Evolutionary conservation across 2,888 invertebrate species (phyloP), one percentile per base, ranked within the genome.

Genomic region (Troilus luridus): DNA sequence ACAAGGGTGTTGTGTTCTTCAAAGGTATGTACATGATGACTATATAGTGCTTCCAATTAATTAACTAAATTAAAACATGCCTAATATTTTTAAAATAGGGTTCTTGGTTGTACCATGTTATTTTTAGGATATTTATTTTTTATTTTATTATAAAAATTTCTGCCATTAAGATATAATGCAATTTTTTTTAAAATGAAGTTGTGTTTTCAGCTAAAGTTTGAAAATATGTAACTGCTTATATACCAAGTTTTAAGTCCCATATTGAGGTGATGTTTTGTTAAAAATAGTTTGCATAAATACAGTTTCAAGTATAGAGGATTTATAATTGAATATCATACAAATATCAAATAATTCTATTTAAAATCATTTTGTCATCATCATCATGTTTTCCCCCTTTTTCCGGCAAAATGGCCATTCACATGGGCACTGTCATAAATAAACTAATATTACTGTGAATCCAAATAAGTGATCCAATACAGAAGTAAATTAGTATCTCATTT

Each of bases 1-100:
- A 98, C 92, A 97, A 97, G 94, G 99, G 98, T 58, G 95, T 97
- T 91, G 98, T 98, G 91, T 96, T 97, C 94, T 97, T 99, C 95
- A 98, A 98, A 96, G 98, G 98, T 98, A 94, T 89, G 64, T 27
- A 19, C 59, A 10, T 59, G 7, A 10, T 1, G 14, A 1, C 14
- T 19, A 6, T 19, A 6, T 9, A 1, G 14, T 14, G 12, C 0
- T 88, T 41, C 7, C 24, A 27, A 27, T 17, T 60, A 27, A 88
- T 88, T 21, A 1, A 59, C 12, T n/a, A 88, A 12, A 41, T 21
- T 17, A 1, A 19, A 21, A 17, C 19, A 88, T 88, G 9, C n/a
- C 85, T 21, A 21, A 56, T 14, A 56, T 0, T 54, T 12, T 41
- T 21, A 6, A 56, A n/a, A 58, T 56, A 54, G 19, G 11, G n/a